These are phyloP conservation scores for Sitophilus oryzae DNA, from an alignment of 1,140 invertebrate genomes.

Conservation along the genomic window DNA sequence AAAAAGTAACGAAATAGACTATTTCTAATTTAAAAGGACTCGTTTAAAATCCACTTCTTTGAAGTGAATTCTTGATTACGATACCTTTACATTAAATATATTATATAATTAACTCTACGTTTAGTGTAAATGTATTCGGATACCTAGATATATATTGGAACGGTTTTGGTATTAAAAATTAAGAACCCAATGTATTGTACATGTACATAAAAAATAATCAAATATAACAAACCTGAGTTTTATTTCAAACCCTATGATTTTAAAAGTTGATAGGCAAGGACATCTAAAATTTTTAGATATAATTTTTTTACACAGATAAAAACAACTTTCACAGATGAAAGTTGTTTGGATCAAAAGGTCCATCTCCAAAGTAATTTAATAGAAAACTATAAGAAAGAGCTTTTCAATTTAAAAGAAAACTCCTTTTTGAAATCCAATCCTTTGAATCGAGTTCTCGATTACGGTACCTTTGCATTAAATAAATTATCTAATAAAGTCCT, in stretches of 20 bases:
- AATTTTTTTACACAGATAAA: too few relatives aligned
- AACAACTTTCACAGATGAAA: too few relatives aligned
- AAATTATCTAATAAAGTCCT: constrained; percentile 1
- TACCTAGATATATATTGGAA: constrained; percentile 5
- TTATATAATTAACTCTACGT: constrained; percentile 15
- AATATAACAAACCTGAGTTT: constrained; percentile 12
- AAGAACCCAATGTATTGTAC: constrained; percentile 16
- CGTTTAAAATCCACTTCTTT: background rate
- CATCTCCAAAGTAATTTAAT: too few relatives aligned
- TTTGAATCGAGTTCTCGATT: background rate
- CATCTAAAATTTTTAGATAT: too few relatives aligned
- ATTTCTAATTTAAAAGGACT: too few relatives aligned
- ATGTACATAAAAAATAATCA: constrained; percentile 24
- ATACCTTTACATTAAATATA: constrained; percentile 13
- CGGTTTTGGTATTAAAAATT: background rate
- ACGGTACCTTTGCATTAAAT: background rate
- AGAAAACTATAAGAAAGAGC: too few relatives aligned
- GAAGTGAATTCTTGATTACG: constrained; percentile 8
- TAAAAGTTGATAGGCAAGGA: too few relatives aligned
- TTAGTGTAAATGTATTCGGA: constrained; percentile 8
- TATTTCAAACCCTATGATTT: too few relatives aligned
- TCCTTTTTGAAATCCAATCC: too few relatives aligned
- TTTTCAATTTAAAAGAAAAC: too few relatives aligned
- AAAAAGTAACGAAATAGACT: too few relatives aligned
- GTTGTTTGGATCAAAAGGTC: too few relatives aligned